Evolutionary conservation across 1,140 invertebrate genomes (phyloP).

Genomic region (Aplysia californica): DNA sequence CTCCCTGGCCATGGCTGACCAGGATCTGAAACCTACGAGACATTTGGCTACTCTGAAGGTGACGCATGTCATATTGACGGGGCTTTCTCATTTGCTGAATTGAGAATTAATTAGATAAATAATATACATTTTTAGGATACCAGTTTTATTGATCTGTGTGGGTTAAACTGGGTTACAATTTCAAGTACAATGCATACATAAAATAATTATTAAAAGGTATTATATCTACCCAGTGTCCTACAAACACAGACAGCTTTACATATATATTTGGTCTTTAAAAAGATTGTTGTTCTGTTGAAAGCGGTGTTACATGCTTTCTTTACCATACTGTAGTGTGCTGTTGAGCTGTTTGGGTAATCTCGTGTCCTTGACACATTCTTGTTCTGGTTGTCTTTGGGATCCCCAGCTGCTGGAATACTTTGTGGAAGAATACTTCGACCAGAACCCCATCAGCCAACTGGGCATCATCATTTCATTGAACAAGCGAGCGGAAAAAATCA

Average conservation of each 20-base stretch:
- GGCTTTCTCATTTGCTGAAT: background rate
- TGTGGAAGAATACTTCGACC: conserved; percentile 97
- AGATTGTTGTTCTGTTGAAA: no score
- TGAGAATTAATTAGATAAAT: background rate
- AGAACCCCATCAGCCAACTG: conserved; percentile 98
- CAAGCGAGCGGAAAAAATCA: conserved; percentile 92
- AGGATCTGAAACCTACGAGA: conserved; percentile 95
- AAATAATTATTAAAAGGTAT: no score
- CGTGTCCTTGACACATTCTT: no score
- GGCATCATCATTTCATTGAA: conserved; percentile 92
- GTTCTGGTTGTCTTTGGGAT: background rate
- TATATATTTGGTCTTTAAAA: background rate
- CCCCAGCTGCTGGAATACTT: conserved; percentile 89
- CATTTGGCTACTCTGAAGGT: conserved; percentile 91
- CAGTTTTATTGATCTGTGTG: background rate
- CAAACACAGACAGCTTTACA: background rate
- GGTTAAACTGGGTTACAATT: background rate
- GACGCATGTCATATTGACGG: background rate
- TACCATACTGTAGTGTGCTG: no score
- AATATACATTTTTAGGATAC: background rate
- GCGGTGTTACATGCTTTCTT: no score
- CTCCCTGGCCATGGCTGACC: conserved; percentile 92
- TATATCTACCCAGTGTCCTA: background rate
- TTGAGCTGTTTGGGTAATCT: no score
- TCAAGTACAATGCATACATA: background rate